Evolutionary conservation across 2,888 invertebrate species (phyloP), one percentile per base, ranked within the genome.

Genomic region (Sarcophaga caerulescens): DNA sequence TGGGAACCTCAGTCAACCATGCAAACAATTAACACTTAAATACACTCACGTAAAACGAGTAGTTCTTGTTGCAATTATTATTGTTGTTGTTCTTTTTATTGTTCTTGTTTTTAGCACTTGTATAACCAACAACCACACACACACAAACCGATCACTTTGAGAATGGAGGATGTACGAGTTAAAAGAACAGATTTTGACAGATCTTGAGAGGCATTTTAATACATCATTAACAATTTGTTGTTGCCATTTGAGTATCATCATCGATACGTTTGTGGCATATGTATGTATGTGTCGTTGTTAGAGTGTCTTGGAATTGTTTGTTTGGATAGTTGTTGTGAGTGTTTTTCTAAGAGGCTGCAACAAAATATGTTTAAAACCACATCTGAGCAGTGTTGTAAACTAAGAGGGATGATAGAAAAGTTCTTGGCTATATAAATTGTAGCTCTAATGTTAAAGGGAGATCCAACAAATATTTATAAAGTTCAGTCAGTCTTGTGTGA

Each of bases 21-120:
- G 85, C 81, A 35, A 81, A 75, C 87, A 87, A 88, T 87, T 87
- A 76, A 71, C 85, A 88, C 65, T 66, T n/a, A n/a, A 68, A 45
- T 25, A 70, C 59, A 76, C 2, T 62, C 6, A 35, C 89, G 90
- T 91, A 91, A 91, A 81, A 88, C 90, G 85, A 88, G 89, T 84
- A 81, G 80, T 81, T 59, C 70, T 60, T 35, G 35, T 35, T 35
- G 35, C 35, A 35, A 35, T 35, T 35, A 10, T 35, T 81, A 25
- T 73, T 66, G 23, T 52, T 4, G 52, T 52, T 81, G 57, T 66
- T 65, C 12, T 62, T 12, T 0, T 47, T 80, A 59, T 73, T 65
- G 44, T 62, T 14, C 14, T 47, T 47, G 14, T 17, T 52, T 14
- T 75, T 35, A 62, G 62, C 59, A 57, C 66, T 63, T 74, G 25